Base-by-base conservation (phyloP, 2,797 vertebrate genomes). In the Crocidura indochinensis region DNA sequence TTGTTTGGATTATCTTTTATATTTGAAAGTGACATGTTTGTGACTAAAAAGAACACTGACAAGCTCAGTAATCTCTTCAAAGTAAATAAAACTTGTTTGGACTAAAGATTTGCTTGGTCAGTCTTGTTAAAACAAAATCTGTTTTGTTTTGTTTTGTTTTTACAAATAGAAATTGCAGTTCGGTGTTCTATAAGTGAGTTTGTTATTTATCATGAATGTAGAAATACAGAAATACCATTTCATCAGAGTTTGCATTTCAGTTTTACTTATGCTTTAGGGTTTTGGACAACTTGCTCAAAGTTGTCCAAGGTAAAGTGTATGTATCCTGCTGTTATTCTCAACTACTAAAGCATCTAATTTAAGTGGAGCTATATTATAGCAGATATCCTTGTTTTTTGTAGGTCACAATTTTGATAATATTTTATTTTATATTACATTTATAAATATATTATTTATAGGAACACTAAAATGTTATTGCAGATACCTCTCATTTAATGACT, bases 131-230 rank as follows among this genome's bases (percentile, higher is more conserved):
- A 71, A 87, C 86, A 84, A 91, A 91, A 60, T 60, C 15, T 2
- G 15, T 51, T 56, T 56, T 56, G 5, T 56, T 56, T 56, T n/a
- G n/a, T n/a, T 56, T 27, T 74, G 31, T 65, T n/a, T 65, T 73
- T 81, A 85, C 49, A 89, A 82, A 79, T 67, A 81, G 38, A 47
- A 84, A 27, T 75, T 88, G 5, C 53, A 56, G 83, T 91, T 92
- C 47, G 62, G 10, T 87, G 49, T 87, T 85, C 7, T 79, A 14
- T 19, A 68, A 64, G 44, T 88, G n/a, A 73, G 22, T 90, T 76
- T 74, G 17, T 46, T 75, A 6, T 73, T 88, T 88, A 68, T 69
- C 27, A 17, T 87, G 84, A n/a, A n/a, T n/a, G n/a, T n/a, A n/a
- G n/a, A n/a, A 74, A 62, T n/a, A 65, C 9, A 81, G 20, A 67